Percentiles rank a stretch among this genome's conserved stretches.
phyloP scores from a whole-genome alignment of 2,113 vertebrate genomes.

The Cepphus grylle region DNA sequence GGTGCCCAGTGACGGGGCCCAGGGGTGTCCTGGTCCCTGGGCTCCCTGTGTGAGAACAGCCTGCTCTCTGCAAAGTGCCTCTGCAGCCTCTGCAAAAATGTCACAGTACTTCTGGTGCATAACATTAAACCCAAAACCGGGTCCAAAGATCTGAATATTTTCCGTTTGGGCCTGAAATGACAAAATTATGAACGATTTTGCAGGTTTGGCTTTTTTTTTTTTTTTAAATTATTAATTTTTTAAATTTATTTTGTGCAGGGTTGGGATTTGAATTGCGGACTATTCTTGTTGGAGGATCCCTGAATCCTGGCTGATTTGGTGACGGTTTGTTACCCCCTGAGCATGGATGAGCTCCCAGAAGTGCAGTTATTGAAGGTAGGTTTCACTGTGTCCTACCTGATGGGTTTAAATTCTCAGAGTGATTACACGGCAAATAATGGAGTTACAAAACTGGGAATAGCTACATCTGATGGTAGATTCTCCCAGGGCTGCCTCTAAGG shows the following conservation, averaged over 20 bases:
- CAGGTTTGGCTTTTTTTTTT: neutral
- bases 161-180: neutral
- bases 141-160: neutral
- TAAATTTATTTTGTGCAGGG: neutral
- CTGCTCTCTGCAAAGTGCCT: neutral
- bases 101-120: rapidly evolving
- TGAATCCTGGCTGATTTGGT: neutral
- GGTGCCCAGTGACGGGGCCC: too few species aligned
- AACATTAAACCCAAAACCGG: rapidly evolving
- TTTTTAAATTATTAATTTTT: too few species aligned
- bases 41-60: neutral
- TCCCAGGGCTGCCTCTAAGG: neutral
- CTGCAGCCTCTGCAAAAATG: neutral
- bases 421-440: neutral
- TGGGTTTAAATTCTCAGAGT: neutral
- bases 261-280: too few species aligned
- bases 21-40: neutral
- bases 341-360: neutral
- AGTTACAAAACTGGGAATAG: neutral
- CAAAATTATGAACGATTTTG: neutral
- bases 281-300: neutral
- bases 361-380: neutral
- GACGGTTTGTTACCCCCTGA: neutral
- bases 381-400: neutral
- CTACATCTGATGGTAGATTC: neutral